These are phyloP conservation scores for Propithecus deckenii DNA, from an alignment of 2,797 vertebrate genomes.

Conservation along the genomic window DNA sequence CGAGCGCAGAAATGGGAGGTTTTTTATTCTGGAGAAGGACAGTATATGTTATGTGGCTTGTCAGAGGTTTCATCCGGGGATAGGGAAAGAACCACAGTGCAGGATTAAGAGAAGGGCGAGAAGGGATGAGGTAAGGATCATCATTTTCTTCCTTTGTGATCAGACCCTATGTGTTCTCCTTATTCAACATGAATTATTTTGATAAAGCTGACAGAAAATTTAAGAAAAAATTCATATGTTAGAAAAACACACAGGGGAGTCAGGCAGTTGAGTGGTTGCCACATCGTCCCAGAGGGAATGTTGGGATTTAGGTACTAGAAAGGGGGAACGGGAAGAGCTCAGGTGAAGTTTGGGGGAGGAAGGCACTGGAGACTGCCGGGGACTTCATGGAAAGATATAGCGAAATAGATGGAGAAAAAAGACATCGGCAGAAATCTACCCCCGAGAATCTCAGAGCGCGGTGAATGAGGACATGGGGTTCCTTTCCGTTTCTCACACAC, in stretches of 20 bases:
- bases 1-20: not conserved
- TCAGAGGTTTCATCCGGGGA: not conserved
- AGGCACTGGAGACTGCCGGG: not conserved
- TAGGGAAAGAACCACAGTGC: not conserved
- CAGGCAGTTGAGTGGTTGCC: no score
- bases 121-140: not conserved
- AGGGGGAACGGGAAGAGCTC: not conserved
- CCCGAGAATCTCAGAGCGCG: not conserved
- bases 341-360: not conserved
- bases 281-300: no score
- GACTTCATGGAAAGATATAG: no score
- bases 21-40: not conserved
- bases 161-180: not conserved
- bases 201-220: not conserved
- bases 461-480: not conserved
- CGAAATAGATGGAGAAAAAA: no score
- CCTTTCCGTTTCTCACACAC: no score
- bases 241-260: no score
- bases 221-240: not conserved
- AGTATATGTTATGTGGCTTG: not conserved
- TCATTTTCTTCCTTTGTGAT: not conserved
- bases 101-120: not conserved
- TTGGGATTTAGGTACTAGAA: no score
- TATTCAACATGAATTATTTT: not conserved
- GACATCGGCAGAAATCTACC: not conserved